Percentiles rank a stretch among this genome's conserved stretches.
Conservation (phyloP, 1,140 invertebrate genomes). For the Dendroctonus valens region DNA sequence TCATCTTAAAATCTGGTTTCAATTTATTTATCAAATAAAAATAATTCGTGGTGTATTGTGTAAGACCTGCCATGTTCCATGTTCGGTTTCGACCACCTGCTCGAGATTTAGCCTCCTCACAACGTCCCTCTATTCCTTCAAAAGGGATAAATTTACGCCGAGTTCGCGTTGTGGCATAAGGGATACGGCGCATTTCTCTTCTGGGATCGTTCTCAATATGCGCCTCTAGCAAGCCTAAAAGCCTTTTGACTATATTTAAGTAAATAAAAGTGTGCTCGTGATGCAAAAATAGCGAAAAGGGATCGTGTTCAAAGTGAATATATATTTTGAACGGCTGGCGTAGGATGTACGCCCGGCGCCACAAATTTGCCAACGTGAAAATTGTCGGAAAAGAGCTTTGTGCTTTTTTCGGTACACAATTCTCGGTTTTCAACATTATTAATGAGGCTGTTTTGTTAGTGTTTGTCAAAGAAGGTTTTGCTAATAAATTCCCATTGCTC, state of each 20-base stretch:
- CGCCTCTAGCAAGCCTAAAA: slow-evolving; percentile 28
- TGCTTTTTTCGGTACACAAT: slow-evolving; percentile 17
- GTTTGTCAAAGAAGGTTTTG: no score
- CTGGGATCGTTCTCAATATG: slow-evolving; percentile 29
- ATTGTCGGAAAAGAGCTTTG: slow-evolving; percentile 27
- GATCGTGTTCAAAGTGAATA: slow-evolving; percentile 33
- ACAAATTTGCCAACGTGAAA: slow-evolving; percentile 19
- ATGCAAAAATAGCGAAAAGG: slow-evolving; percentile 31
- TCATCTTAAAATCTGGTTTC: no score
- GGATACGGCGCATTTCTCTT: slow-evolving; percentile 28
- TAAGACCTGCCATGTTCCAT: no score
- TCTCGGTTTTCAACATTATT: slow-evolving; percentile 7
- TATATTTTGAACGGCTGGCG: slow-evolving; percentile 29
- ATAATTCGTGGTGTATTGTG: no score
- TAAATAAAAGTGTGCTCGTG: slow-evolving; percentile 31
- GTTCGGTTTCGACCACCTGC: not conserved
- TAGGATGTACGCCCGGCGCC: slow-evolving; percentile 22
- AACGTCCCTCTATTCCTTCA: slow-evolving; percentile 4
- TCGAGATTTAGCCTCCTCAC: not conserved
- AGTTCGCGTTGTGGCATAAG: slow-evolving; percentile 18
- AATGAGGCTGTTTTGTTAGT: no score
- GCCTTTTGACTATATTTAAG: slow-evolving; percentile 34
- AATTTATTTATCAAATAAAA: no score
- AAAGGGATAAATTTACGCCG: slow-evolving; percentile 23
- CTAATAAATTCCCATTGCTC: no score